A percentile compares a stretch with the other conserved stretches of the same genome.
Evolutionary conservation across 2,888 invertebrate species (phyloP).

Genomic region (Eurytoma adleriae): DNA sequence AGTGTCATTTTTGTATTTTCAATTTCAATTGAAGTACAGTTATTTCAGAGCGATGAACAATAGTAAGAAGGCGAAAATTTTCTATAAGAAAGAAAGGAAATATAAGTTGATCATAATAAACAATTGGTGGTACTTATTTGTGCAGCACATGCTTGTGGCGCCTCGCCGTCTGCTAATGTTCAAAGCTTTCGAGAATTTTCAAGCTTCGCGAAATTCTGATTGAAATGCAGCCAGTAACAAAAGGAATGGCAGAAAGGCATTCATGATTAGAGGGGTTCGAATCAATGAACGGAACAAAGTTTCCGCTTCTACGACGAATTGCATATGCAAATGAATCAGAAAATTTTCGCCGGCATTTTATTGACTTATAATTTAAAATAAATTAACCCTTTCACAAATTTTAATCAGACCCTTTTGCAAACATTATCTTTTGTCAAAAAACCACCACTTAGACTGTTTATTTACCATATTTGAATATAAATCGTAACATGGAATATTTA

Average conservation of each 20-base stretch:
- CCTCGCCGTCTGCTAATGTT: slow-evolving; percentile 31
- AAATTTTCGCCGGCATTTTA: slow-evolving; percentile 25
- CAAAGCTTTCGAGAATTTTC: slow-evolving; percentile 53
- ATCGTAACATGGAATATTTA: too few species aligned
- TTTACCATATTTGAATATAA: too few species aligned
- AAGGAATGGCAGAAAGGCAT: slow-evolving; percentile 40
- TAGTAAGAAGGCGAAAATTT: too few species aligned
- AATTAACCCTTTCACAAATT: too few species aligned
- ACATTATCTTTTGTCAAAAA: too few species aligned
- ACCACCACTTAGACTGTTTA: too few species aligned
- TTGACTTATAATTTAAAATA: slow-evolving; percentile 6
- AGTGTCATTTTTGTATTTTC: too few species aligned
- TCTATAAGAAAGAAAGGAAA: too few species aligned
- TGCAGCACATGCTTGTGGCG: background rate
- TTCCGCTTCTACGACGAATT: slow-evolving; percentile 32
- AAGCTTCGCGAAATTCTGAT: slow-evolving; percentile 49
- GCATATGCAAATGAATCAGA: slow-evolving; percentile 40
- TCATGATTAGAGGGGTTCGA: slow-evolving; percentile 53
- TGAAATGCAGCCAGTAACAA: slow-evolving; percentile 45
- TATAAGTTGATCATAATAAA: background rate
- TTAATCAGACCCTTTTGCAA: too few species aligned
- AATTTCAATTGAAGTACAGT: too few species aligned
- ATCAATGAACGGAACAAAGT: slow-evolving; percentile 54
- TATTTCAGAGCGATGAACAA: too few species aligned
- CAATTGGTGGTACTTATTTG: background rate